phyloP scores from a whole-genome alignment of 2,888 invertebrate species.

The Gastrophysa polygoni region DNA sequence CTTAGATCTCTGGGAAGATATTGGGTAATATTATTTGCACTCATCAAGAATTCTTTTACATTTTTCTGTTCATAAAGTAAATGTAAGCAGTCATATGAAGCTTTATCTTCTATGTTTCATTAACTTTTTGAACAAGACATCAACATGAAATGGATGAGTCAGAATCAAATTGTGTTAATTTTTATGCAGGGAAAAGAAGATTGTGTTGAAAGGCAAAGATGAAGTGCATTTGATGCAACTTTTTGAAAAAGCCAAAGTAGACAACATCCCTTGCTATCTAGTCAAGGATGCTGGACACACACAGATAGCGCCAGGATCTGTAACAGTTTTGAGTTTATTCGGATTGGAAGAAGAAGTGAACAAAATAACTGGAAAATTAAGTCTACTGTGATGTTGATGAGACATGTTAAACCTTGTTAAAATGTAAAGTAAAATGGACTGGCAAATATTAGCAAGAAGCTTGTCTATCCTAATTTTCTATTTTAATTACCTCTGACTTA shows the following conservation, averaged over 20 bases:
- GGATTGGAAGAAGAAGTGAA: slow-evolving; percentile 59
- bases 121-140: neutral
- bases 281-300: slow-evolving; percentile 57
- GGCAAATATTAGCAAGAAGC: no score
- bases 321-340: slow-evolving; percentile 61
- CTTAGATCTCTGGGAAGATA: slow-evolving; percentile 62
- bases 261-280: slow-evolving; percentile 48
- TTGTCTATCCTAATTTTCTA: no score
- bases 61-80: no score
- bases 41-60: no score
- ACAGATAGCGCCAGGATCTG: slow-evolving; percentile 57
- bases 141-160: no score
- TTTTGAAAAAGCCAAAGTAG: slow-evolving; percentile 49
- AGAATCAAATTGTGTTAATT: neutral
- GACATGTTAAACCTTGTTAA: neutral
- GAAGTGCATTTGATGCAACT: slow-evolving; percentile 55
- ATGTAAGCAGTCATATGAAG: no score
- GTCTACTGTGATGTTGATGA: slow-evolving; percentile 37
- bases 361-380: slow-evolving; percentile 45
- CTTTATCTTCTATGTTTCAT: no score
- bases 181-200: slow-evolving; percentile 57
- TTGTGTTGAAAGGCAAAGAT: slow-evolving; percentile 56
- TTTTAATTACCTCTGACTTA: no score
- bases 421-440: no score
- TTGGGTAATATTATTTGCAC: slow-evolving; percentile 48